Conservation (phyloP, 2,113 vertebrate genomes). For the Oceanodroma tethys region DNA sequence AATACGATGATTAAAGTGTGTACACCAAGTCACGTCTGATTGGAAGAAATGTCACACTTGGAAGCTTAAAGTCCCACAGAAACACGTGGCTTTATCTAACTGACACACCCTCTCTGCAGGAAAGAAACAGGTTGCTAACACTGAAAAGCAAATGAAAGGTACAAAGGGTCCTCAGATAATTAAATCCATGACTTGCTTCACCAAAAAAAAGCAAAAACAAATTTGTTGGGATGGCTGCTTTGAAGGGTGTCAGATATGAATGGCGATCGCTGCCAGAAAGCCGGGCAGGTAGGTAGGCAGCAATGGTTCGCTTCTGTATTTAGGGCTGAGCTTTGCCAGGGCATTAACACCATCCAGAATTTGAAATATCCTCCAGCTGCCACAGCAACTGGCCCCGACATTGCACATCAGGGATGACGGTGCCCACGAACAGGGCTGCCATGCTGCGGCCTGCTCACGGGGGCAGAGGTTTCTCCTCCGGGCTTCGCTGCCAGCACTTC, state of each 20-base stretch:
- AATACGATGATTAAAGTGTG: too few relatives aligned
- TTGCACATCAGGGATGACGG: rapidly evolving
- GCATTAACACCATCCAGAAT: rapidly evolving
- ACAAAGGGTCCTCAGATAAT: background rate
- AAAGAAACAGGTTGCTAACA: background rate
- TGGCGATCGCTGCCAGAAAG: background rate
- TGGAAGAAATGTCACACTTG: background rate
- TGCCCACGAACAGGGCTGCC: background rate
- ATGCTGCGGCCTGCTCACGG: rapidly evolving
- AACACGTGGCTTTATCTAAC: background rate
- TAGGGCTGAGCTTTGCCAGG: background rate
- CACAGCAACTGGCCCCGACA: rapidly evolving
- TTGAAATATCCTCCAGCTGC: rapidly evolving
- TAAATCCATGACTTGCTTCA: background rate
- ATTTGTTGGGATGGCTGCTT: background rate
- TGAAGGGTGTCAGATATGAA: background rate
- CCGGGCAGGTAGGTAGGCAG: background rate
- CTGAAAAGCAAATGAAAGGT: background rate
- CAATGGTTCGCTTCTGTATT: rapidly evolving
- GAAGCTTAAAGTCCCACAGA: conserved; percentile 42
- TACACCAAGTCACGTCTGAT: background rate
- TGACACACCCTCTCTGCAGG: background rate
- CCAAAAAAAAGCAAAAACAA: background rate
- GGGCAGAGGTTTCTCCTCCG: background rate
- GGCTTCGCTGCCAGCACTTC: background rate